Evolutionary conservation across 2,797 vertebrate species (phyloP), one percentile per base, ranked within the genome.

Genomic region (Helostoma temminkii): DNA sequence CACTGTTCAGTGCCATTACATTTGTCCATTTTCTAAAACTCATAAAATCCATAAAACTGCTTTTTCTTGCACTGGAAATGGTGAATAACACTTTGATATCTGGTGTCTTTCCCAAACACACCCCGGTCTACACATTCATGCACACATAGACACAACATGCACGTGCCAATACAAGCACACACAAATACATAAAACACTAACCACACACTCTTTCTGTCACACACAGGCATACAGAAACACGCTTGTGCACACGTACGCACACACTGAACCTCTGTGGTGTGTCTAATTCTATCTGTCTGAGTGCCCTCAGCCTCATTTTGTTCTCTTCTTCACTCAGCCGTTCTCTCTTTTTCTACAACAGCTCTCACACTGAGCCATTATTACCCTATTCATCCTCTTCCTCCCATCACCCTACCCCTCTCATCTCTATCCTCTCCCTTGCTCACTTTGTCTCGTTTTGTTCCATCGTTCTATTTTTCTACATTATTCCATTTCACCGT

Each of bases 281-380:
- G 88, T 90, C 90, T 92, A 92, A 92, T 92, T 91, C 90, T 89
- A 88, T 93, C 89, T 90, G 89, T 91, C 89, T 92, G 88, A 91
- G 90, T 91, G 89, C 90, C 87, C 90, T 92, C 83, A 88, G 89
- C 88, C 89, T 93, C 89, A 91, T 93, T 92, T 88, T 90, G 85
- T 89, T 93, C 88, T 87, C 84, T 89, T 91, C 89, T 88, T 92
- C 89, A 87, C 88, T 93, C 87, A 88, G 86, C 88, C 83, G 42
- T 84, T 91, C 88, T 85, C 83, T 81, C 85, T 86, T 82, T 91
- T 79, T 85, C 83, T 80, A 83, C 86, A 89, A 81, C 87, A 87
- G 85, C 91, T 87, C 87, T 91, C 90, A 85, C 88, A 91, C 88
- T 84, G 87, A 83, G 90, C 82, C 90, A 91, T 92, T 91, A 93